A percentile compares a stretch with the other conserved stretches of the same genome.
Evolutionary conservation across 2,888 invertebrate species (phyloP).

Genomic region (Liodrosophila aerea): DNA sequence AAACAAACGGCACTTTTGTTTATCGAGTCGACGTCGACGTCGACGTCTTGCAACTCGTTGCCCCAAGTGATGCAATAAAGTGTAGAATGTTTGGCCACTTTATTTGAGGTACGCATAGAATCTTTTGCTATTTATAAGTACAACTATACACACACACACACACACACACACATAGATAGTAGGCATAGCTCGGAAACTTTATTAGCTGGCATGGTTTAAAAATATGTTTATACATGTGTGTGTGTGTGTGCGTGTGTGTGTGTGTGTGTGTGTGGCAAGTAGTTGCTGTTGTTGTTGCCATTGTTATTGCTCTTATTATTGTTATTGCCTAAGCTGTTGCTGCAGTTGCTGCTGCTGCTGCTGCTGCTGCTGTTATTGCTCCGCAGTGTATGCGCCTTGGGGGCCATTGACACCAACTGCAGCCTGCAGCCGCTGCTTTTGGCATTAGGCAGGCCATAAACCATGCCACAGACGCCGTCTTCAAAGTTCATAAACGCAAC

Average conservation of each 20-base stretch:
- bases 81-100: conserved; percentile 26
- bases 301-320: conserved; percentile 15
- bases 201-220: too few species aligned
- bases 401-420: conserved; percentile 26
- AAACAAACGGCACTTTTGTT: conserved; percentile 50
- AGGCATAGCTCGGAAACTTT: too few species aligned
- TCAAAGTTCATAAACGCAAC: conserved; percentile 24
- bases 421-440: conserved; percentile 1
- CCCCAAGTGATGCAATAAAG: conserved; percentile 46
- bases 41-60: conserved; percentile 31
- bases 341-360: conserved; percentile 3
- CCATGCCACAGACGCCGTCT: conserved; percentile 9
- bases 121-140: conserved; percentile 51
- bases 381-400: conserved; percentile 13
- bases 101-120: conserved; percentile 32
- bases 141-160: conserved; percentile 6
- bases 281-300: conserved; percentile 13
- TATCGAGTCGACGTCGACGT: conserved; percentile 27
- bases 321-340: too few species aligned
- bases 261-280: conserved; percentile 14
- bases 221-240: too few species aligned
- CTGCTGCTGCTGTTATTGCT: not conserved
- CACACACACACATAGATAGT: not conserved
- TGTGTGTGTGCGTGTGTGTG: not conserved
- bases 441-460: conserved; percentile 41